These are phyloP conservation scores for Conistra vaccinii DNA, from an alignment of 2,888 invertebrate genomes.

Conservation along the genomic window DNA sequence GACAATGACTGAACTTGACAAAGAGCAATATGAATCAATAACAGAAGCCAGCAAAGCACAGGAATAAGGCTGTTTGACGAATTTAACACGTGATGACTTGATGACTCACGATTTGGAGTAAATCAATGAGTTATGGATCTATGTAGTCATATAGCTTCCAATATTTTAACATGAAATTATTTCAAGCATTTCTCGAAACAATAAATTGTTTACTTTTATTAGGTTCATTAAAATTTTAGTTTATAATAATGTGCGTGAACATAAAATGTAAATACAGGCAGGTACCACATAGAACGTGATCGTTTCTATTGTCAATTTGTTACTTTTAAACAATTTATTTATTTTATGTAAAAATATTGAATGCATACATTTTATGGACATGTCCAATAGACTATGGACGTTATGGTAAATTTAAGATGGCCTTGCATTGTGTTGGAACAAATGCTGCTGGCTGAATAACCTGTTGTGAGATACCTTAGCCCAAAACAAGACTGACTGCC, in stretches of 20 bases:
- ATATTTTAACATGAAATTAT: background rate
- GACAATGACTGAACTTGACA: conserved; percentile 96
- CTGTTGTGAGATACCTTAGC: conserved; percentile 12
- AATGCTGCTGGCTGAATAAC: conserved; percentile 3
- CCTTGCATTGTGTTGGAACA: conserved; percentile 9
- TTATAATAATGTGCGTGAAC: conserved; percentile 6
- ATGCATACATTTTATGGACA: background rate
- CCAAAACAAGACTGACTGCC: conserved; percentile 51
- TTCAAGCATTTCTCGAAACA: conserved; percentile 14
- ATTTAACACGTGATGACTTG: conserved; percentile 16
- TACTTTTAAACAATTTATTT: background rate
- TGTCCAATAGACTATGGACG: background rate
- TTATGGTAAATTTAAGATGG: conserved; percentile 18
- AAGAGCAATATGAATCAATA: conserved; percentile 95
- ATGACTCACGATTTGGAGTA: background rate
- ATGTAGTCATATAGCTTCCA: conserved; percentile 6
- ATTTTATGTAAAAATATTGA: conserved; percentile 1
- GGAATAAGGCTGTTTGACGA: conserved; percentile 76
- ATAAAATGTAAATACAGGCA: conserved; percentile 26
- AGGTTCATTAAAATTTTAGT: conserved; percentile 7
- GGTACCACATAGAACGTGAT: conserved; percentile 18
- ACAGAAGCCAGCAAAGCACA: conserved; percentile 91
- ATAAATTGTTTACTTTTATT: conserved; percentile 1
- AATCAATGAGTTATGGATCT: conserved; percentile 11
- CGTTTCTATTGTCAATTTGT: conserved; percentile 16